Percentiles rank a stretch among this genome's conserved stretches.
phyloP scores from a whole-genome alignment of 2,797 vertebrate species.

The Sciurus carolinensis region DNA sequence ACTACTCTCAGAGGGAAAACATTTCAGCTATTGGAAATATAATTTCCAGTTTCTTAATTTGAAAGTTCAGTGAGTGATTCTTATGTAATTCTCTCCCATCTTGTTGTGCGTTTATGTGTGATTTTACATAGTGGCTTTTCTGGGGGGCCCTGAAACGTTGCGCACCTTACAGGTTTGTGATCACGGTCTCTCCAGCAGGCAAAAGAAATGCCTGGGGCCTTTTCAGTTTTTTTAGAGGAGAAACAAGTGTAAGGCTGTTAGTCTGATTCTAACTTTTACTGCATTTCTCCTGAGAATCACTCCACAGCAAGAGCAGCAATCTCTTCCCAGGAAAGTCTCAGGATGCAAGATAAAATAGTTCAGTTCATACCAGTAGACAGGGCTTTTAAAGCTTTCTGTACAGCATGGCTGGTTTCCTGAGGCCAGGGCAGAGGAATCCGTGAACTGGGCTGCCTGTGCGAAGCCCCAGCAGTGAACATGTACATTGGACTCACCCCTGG shows the following conservation, averaged over 20 bases:
- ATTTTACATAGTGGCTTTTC: constrained; percentile 87
- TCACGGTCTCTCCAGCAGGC: constrained; percentile 81
- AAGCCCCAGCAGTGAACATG: neutral
- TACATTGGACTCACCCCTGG: neutral
- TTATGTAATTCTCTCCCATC: constrained; percentile 79
- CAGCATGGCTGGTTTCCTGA: neutral
- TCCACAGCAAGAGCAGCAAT: constrained; percentile 69
- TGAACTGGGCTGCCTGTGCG: neutral
- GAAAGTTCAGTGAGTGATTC: constrained; percentile 83
- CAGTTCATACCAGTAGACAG: constrained; percentile 31
- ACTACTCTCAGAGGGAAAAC: constrained; percentile 85
- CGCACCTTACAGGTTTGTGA: constrained; percentile 81
- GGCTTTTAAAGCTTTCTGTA: constrained; percentile 56
- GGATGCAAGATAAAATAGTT: constrained; percentile 70
- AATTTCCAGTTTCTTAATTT: constrained; percentile 87
- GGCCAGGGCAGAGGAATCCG: neutral
- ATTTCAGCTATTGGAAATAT: constrained; percentile 87
- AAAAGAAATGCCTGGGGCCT: constrained; percentile 85
- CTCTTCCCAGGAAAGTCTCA: constrained; percentile 78
- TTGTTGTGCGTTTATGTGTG: constrained; percentile 76
- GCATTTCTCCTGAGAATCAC: constrained; percentile 84
- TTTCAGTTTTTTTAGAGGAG: constrained; percentile 87
- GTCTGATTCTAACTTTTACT: constrained; percentile 84
- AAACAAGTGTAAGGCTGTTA: constrained; percentile 86
- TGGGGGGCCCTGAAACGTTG: constrained; percentile 77